These are phyloP conservation scores for Channallabes apus DNA, from an alignment of 2,797 vertebrate species.

Conservation along the genomic window DNA sequence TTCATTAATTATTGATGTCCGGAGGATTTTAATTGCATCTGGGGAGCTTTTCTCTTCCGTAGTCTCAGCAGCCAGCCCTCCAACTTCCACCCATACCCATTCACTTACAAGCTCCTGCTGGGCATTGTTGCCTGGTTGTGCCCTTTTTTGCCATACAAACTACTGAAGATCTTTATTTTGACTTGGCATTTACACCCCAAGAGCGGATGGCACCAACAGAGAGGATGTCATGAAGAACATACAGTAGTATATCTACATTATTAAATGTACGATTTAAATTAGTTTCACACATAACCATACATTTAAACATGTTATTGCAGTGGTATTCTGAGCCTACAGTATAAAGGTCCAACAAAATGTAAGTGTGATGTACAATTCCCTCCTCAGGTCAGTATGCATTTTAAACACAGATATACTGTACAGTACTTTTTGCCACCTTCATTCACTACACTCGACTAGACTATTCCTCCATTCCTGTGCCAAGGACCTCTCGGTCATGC, in stretches of 20 bases:
- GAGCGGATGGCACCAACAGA: background rate
- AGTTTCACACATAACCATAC: too few relatives aligned
- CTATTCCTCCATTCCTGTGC: too few relatives aligned
- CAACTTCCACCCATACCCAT: constrained; percentile 25
- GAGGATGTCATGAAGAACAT: background rate
- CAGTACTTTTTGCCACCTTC: too few relatives aligned
- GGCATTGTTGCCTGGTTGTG: constrained; percentile 36
- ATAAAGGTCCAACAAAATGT: too few relatives aligned
- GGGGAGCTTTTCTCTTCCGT: constrained; percentile 63
- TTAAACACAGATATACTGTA: too few relatives aligned
- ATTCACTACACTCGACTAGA: background rate
- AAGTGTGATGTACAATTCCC: too few relatives aligned
- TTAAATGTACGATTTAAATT: background rate
- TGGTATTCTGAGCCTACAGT: background rate
- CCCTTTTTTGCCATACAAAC: constrained; percentile 53
- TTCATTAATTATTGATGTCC: constrained; percentile 80
- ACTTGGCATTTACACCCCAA: background rate
- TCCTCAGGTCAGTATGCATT: too few relatives aligned
- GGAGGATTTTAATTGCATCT: constrained; percentile 73
- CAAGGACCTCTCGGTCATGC: background rate
- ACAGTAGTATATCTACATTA: background rate
- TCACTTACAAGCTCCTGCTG: constrained; percentile 38
- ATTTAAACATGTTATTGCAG: background rate
- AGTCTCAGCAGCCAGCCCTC: constrained; percentile 54
- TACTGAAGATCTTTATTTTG: constrained; percentile 38